Percentiles rank a stretch among this genome's conserved stretches.
These are phyloP conservation scores for Habroteleia sp. DNA, from an alignment of 2,888 invertebrate species.

Conservation along the genomic window DNA sequence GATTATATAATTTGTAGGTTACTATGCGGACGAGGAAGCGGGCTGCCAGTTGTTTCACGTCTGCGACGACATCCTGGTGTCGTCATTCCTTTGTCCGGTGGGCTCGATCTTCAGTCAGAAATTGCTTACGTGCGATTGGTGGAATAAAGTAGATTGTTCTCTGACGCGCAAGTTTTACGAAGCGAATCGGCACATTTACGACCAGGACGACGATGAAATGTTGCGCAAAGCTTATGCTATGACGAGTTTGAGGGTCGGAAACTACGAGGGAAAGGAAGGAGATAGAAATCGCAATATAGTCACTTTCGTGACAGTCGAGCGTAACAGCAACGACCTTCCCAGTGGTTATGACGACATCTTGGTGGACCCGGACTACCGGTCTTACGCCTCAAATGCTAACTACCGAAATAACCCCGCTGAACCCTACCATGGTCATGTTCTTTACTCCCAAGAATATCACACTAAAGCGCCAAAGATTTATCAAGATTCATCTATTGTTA, in stretches of 20 bases:
- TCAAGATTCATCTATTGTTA: slow-evolving; percentile 68
- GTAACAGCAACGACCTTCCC: slow-evolving; percentile 68
- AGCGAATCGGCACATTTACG: slow-evolving; percentile 80
- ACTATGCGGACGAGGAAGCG: slow-evolving; percentile 85
- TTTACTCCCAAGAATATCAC: slow-evolving; percentile 60
- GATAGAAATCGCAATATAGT: slow-evolving; percentile 63
- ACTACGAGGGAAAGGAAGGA: slow-evolving; percentile 67
- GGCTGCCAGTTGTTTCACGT: slow-evolving; percentile 87
- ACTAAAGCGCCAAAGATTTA: slow-evolving; percentile 64
- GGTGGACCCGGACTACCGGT: slow-evolving; percentile 62
- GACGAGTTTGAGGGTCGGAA: slow-evolving; percentile 82
- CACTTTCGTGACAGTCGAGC: slow-evolving; percentile 53
- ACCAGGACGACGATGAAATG: slow-evolving; percentile 81
- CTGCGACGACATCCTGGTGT: slow-evolving; percentile 83
- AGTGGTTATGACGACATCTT: slow-evolving; percentile 66
- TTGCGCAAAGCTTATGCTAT: slow-evolving; percentile 84
- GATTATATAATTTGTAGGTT: slow-evolving; percentile 80
- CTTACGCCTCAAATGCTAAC: slow-evolving; percentile 58
- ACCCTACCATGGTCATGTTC: slow-evolving; percentile 63
- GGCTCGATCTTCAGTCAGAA: slow-evolving; percentile 87
- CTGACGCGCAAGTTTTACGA: slow-evolving; percentile 81
- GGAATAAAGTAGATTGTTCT: slow-evolving; percentile 85
- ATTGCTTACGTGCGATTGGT: slow-evolving; percentile 86
- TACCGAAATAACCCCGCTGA: slow-evolving; percentile 40
- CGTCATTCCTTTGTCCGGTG: slow-evolving; percentile 86